These are phyloP conservation scores for Saturnia pavonia DNA, from an alignment of 2,888 invertebrate species.

Conservation along the genomic window DNA sequence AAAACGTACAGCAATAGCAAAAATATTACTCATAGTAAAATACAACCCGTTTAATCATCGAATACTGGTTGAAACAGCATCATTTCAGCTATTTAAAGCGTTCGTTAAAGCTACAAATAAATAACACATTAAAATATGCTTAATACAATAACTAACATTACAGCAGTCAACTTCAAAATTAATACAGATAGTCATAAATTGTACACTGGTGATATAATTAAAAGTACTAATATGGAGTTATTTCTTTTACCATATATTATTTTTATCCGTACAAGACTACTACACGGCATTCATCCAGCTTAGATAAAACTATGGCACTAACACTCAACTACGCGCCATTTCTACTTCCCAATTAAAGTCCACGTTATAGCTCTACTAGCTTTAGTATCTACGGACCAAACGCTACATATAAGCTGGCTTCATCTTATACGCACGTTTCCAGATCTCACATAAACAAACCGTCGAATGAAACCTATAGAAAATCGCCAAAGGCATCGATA, in stretches of 20 bases:
- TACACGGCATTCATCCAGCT: slow-evolving; percentile 41
- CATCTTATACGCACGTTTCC: slow-evolving; percentile 97
- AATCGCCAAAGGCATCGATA: slow-evolving; percentile 95
- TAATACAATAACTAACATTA: slow-evolving; percentile 80
- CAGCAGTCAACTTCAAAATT: slow-evolving; percentile 74
- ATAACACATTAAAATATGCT: slow-evolving; percentile 81
- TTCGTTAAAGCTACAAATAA: slow-evolving; percentile 79
- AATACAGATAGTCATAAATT: slow-evolving; percentile 43
- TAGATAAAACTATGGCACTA: slow-evolving; percentile 71
- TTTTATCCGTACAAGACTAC: slow-evolving; percentile 17
- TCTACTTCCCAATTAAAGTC: slow-evolving; percentile 43
- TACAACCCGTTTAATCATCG: slow-evolving; percentile 54
- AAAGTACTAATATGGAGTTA: slow-evolving; percentile 19
- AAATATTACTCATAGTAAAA: slow-evolving; percentile 42
- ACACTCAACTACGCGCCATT: slow-evolving; percentile 54
- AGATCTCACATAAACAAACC: slow-evolving; percentile 97
- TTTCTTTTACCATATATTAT: slow-evolving; percentile 13
- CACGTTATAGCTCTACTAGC: slow-evolving; percentile 57
- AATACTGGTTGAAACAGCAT: slow-evolving; percentile 65
- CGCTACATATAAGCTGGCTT: slow-evolving; percentile 92
- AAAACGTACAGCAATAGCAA: slow-evolving; percentile 18
- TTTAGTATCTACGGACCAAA: slow-evolving; percentile 63
- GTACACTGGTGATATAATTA: slow-evolving; percentile 39
- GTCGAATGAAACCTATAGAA: slow-evolving; percentile 98
- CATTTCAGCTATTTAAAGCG: slow-evolving; percentile 68